Evolutionary conservation across 2,113 vertebrate genomes (phyloP).

Genomic region (Centropus bengalensis): DNA sequence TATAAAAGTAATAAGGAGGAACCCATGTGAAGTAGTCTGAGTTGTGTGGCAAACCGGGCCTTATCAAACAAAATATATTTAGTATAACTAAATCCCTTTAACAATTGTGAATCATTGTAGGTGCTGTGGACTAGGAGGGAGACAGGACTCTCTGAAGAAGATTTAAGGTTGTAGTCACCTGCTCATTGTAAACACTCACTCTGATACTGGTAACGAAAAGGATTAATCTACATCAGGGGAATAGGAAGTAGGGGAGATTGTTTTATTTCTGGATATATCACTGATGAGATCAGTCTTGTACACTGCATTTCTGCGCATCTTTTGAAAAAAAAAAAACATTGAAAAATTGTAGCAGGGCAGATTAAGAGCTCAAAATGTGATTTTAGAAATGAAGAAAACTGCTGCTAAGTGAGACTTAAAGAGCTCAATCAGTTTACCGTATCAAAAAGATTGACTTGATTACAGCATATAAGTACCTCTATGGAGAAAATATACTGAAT

Average conservation of each 20-base stretch:
- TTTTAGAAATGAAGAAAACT: constrained; percentile 42
- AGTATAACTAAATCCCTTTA: not conserved
- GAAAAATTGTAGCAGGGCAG: not conserved
- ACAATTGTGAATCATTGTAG: not conserved
- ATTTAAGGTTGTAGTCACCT: not conserved
- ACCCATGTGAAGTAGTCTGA: not conserved
- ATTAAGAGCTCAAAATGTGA: constrained; percentile 35
- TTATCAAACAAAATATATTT: not conserved
- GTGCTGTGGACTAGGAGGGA: not conserved
- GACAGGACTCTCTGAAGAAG: not conserved
- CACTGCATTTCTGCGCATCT: not conserved
- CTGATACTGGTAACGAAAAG: not conserved
- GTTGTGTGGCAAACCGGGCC: not conserved
- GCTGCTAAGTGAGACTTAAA: constrained; percentile 30
- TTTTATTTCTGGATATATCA: not conserved
- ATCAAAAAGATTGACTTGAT: constrained; percentile 60
- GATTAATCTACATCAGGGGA: not conserved
- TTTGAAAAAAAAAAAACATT: not conserved
- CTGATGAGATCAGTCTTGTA: not conserved
- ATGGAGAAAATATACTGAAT: not conserved
- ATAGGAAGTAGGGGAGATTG: not conserved
- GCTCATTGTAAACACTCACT: not conserved
- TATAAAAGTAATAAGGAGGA: not conserved
- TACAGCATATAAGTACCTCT: constrained; percentile 3
- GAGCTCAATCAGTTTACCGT: constrained; percentile 48